Percentiles rank a stretch among this genome's conserved stretches.
These are phyloP conservation scores for Typhlomys cinereus DNA, from an alignment of 2,113 vertebrate species.

Conservation along the genomic window DNA sequence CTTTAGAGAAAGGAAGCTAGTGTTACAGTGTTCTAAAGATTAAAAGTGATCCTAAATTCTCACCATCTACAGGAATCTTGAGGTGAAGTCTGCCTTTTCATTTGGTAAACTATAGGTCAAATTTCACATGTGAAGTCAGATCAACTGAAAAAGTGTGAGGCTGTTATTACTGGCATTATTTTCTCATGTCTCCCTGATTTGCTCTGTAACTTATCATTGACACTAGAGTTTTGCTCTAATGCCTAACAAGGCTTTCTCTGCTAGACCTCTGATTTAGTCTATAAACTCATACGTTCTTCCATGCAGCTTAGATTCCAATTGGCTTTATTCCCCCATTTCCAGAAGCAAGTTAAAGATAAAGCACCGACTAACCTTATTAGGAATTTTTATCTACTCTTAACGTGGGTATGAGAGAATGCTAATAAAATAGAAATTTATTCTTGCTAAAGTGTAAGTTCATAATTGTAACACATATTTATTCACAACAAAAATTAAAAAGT, in stretches of 20 bases:
- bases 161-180: not conserved
- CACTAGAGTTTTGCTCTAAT: not conserved
- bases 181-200: constrained; percentile 1
- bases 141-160: not conserved
- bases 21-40: not conserved
- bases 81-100: not conserved
- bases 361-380: constrained; percentile 4
- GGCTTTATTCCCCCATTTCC: not conserved
- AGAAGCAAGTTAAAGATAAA: constrained; percentile 5
- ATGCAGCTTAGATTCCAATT: constrained; percentile 22
- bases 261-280: not conserved
- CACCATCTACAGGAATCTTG: not conserved
- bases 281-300: not conserved
- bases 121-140: not conserved
- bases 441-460: constrained; percentile 33
- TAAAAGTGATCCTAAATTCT: not conserved
- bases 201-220: not conserved
- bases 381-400: not conserved
- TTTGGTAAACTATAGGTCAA: not conserved
- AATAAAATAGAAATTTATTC: constrained; percentile 10
- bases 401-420: not conserved
- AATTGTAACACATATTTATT: not conserved
- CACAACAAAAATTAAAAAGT: not conserved
- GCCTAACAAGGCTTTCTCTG: constrained; percentile 19
- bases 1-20: not conserved